Base-by-base conservation (phyloP, 1,140 invertebrate genomes). In the Papilio xuthus region DNA sequence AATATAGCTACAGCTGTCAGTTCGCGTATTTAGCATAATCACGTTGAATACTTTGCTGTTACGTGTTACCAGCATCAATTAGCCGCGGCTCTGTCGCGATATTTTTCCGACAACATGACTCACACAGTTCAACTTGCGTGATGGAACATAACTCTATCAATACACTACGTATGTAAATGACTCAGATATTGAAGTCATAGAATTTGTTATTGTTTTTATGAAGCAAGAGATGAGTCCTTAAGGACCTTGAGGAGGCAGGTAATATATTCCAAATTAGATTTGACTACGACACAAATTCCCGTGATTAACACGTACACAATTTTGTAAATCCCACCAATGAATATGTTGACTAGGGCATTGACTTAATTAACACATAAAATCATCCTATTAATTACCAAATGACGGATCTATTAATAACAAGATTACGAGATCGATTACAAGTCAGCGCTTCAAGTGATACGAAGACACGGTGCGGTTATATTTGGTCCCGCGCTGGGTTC, bases 151-250 rank as follows among this genome's bases (percentile, higher is more conserved):
- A 15, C 60, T 2, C 60, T 15, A 63, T 28, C 53, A 56, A 63
- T 28, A 47, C 12, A 60, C 9, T 28, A 63, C 9, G 13, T 26
- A 63, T 4, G 60, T 26, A 63, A 63, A 63, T 63, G 60, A 63
- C 60, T 63, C 60, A 63, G 60, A 63, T 26, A 63, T 63, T 26
- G 23, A 63, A 63, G 23, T 63, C 60, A 28, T 28, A 20, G 9
- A 23, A 63, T 63, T 28, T 60, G 56, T 26, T 63, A 63, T 60
- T 23, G 56, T 28, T 63, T 67, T 15, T 67, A 67, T 67, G 12
- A 67, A 28, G 6, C 13, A 53, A 53, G n/a, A 53, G 18, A 20
- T 53, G 18, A 18, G 42, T 44, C 18, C 50, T 53, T 0, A 8
- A 53, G n/a, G n/a, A 20, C 50, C 18, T 53, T 8, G 18, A 53